Percentiles rank a stretch among this genome's conserved stretches.
phyloP scores from a whole-genome alignment of 2,888 invertebrate genomes.

The Leptinotarsa juncta region DNA sequence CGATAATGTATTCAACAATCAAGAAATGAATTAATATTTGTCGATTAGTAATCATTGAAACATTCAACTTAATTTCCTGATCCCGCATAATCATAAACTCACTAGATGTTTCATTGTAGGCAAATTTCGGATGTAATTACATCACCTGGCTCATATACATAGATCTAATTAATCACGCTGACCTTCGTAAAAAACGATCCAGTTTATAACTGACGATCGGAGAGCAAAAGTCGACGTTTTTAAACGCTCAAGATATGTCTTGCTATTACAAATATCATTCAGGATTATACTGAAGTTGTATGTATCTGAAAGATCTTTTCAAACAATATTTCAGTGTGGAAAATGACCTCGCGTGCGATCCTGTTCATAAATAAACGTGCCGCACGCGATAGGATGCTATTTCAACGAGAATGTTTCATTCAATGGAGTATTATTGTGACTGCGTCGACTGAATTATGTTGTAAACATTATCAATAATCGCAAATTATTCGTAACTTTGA shows the following conservation, averaged over 20 bases:
- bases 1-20: neutral
- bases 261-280: slow-evolving; percentile 36
- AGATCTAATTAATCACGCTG: neutral
- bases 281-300: slow-evolving; percentile 47
- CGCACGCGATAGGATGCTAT: slow-evolving; percentile 39
- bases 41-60: neutral
- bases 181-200: slow-evolving; percentile 2
- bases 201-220: slow-evolving; percentile 28
- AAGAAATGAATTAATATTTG: neutral
- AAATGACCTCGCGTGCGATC: slow-evolving; percentile 49
- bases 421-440: slow-evolving; percentile 8
- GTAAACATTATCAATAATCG: neutral
- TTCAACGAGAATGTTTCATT: slow-evolving; percentile 13
- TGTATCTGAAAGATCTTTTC: slow-evolving; percentile 48
- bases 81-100: neutral
- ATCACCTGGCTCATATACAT: neutral
- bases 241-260: slow-evolving; percentile 34
- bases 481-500: neutral
- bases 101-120: neutral
- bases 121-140: neutral
- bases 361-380: slow-evolving; percentile 39
- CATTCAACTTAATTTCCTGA: neutral
- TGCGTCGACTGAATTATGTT: slow-evolving; percentile 13
- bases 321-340: slow-evolving; percentile 50
- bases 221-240: slow-evolving; percentile 18